phyloP scores from a whole-genome alignment of 2,888 invertebrate genomes.

The Drosophila neutralis region DNA sequence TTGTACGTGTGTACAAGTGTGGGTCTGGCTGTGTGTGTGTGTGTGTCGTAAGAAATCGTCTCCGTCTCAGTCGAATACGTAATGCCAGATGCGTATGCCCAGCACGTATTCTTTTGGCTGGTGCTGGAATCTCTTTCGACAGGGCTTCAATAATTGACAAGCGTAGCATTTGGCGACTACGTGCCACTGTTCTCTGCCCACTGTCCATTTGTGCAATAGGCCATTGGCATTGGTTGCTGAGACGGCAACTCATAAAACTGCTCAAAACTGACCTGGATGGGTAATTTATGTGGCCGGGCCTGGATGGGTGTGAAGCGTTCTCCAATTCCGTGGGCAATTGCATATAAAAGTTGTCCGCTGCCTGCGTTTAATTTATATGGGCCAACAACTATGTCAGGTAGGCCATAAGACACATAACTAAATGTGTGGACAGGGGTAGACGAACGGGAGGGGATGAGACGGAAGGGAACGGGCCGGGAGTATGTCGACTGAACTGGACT shows the following conservation, averaged over 20 bases:
- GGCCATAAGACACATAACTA: conserved; percentile 27
- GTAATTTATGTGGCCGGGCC: conserved; percentile 71
- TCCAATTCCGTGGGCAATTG: conserved; percentile 70
- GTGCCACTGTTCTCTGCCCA: conserved; percentile 47
- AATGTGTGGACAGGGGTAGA: neutral
- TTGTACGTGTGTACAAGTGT: neutral
- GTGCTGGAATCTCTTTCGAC: conserved; percentile 63
- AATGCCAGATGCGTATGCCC: conserved; percentile 59
- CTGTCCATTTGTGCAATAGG: conserved; percentile 8
- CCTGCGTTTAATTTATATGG: conserved; percentile 75
- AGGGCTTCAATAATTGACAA: conserved; percentile 65
- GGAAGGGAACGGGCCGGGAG: conserved; percentile 1
- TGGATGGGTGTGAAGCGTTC: conserved; percentile 62
- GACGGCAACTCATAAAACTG: conserved; percentile 59
- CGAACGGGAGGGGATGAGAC: neutral
- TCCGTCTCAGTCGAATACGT: conserved; percentile 29
- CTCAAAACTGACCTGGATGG: conserved; percentile 74
- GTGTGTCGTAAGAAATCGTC: conserved; percentile 19
- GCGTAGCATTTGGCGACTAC: conserved; percentile 66
- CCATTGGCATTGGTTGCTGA: conserved; percentile 16
- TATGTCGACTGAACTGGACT: conserved; percentile 20
- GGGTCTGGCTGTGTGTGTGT: neutral
- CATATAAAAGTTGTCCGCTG: conserved; percentile 74
- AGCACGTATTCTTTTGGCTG: conserved; percentile 59
- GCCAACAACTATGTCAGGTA: conserved; percentile 63